phyloP scores from a whole-genome alignment of 2,113 vertebrate genomes.

The Proteles cristata region DNA sequence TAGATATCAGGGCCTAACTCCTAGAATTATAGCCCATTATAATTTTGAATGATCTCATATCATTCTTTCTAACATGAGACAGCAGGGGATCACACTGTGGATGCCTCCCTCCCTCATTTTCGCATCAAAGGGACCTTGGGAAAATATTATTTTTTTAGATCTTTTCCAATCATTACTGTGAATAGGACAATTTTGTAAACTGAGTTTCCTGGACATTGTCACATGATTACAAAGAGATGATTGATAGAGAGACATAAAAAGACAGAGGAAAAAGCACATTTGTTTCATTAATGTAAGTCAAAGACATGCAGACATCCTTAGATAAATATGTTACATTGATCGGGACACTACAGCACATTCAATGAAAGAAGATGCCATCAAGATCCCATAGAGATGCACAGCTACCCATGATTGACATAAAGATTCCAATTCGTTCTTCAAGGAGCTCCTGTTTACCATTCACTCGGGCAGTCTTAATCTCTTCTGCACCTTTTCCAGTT shows the following conservation, averaged over 20 bases:
- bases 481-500: not conserved
- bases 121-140: not conserved
- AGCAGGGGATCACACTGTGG: not conserved
- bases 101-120: not conserved
- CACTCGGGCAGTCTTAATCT: not conserved
- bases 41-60: conserved; percentile 17
- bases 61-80: not conserved
- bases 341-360: not conserved
- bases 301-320: not conserved
- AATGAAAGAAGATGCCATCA: not conserved
- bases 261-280: not conserved
- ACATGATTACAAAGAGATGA: not conserved
- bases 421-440: not conserved
- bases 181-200: conserved; percentile 18
- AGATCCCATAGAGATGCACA: not conserved
- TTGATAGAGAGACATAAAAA: not conserved
- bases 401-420: not conserved
- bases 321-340: not conserved
- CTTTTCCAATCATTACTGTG: not conserved
- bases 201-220: not conserved
- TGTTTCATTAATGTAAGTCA: not conserved
- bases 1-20: not conserved
- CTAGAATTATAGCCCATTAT: not conserved
- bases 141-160: not conserved
- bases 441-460: not conserved